A percentile compares a stretch with the other conserved stretches of the same genome.
These are phyloP conservation scores for Chrysomela aeneicollis DNA, from an alignment of 2,888 invertebrate species.

Conservation along the genomic window DNA sequence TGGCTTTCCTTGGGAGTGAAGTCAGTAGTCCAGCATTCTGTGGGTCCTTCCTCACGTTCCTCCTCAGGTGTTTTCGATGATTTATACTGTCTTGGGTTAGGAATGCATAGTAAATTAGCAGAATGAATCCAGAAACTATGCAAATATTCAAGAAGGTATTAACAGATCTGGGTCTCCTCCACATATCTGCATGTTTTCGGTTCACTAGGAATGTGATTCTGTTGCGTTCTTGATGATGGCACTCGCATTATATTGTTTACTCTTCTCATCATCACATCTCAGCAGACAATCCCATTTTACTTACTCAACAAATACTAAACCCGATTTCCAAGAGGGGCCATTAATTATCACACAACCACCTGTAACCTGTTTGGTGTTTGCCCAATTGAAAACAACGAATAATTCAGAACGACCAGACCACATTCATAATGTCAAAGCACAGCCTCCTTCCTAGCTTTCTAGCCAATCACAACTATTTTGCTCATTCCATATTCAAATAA, in stretches of 20 bases:
- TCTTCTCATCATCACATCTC: background rate
- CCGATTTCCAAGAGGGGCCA: too few relatives aligned
- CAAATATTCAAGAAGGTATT: slow-evolving; percentile 44
- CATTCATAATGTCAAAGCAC: too few relatives aligned
- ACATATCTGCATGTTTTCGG: slow-evolving; percentile 37
- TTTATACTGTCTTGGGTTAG: slow-evolving; percentile 36
- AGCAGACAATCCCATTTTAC: too few relatives aligned
- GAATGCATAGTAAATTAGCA: slow-evolving; percentile 45
- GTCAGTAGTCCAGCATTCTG: slow-evolving; percentile 26
- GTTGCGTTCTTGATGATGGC: background rate
- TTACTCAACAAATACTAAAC: too few relatives aligned
- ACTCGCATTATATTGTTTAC: slow-evolving; percentile 16
- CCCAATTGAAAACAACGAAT: too few relatives aligned
- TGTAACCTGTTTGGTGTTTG: too few relatives aligned
- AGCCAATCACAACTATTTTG: too few relatives aligned
- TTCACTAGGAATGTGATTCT: slow-evolving; percentile 3
- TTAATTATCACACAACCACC: too few relatives aligned
- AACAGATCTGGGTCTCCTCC: slow-evolving; percentile 39
- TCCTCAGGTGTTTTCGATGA: slow-evolving; percentile 31
- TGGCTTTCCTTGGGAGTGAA: slow-evolving; percentile 30
- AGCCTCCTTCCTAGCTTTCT: too few relatives aligned
- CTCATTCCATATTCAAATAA: too few relatives aligned
- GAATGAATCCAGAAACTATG: slow-evolving; percentile 42
- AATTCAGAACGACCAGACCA: too few relatives aligned
- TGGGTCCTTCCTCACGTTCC: slow-evolving; percentile 30